A percentile compares a stretch with the other conserved stretches of the same genome.
These are phyloP conservation scores for Pteronura brasiliensis DNA, from an alignment of 2,113 vertebrate genomes.

Conservation along the genomic window DNA sequence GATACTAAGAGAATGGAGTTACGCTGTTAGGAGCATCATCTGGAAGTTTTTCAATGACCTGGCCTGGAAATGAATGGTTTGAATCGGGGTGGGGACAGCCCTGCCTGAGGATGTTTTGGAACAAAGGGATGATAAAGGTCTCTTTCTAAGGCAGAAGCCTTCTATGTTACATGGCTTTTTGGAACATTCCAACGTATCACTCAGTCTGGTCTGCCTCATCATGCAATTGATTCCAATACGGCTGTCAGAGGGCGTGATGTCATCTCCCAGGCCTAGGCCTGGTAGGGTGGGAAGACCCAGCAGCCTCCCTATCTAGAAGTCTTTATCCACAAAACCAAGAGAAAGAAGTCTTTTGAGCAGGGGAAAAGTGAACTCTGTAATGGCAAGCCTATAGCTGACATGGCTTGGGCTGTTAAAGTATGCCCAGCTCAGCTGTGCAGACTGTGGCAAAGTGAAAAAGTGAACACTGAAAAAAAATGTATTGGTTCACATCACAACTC, in stretches of 20 bases:
- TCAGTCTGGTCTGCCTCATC: background rate
- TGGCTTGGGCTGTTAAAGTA: slow-evolving; percentile 8
- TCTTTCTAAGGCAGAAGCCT: background rate
- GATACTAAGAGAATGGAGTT: background rate
- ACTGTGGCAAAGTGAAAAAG: background rate
- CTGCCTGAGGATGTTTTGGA: background rate
- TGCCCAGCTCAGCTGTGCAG: slow-evolving; percentile 2
- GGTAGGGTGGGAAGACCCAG: background rate
- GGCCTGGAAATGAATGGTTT: background rate
- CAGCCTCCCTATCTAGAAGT: background rate
- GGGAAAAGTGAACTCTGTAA: slow-evolving; percentile 16
- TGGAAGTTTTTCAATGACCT: slow-evolving; percentile 18
- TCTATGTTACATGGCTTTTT: background rate
- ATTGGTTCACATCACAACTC: background rate
- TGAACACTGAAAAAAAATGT: background rate
- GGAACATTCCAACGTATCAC: background rate
- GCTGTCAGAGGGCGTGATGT: background rate
- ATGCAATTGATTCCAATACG: background rate
- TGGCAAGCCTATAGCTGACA: background rate
- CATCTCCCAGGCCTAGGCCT: background rate
- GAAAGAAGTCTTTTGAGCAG: background rate
- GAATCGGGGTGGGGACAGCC: background rate
- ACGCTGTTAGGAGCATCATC: background rate
- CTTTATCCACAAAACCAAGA: background rate
- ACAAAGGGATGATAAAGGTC: background rate